Percentiles rank a stretch among this genome's conserved stretches.
Conservation (phyloP, 2,797 vertebrate species). For the Psittacula echo region DNA sequence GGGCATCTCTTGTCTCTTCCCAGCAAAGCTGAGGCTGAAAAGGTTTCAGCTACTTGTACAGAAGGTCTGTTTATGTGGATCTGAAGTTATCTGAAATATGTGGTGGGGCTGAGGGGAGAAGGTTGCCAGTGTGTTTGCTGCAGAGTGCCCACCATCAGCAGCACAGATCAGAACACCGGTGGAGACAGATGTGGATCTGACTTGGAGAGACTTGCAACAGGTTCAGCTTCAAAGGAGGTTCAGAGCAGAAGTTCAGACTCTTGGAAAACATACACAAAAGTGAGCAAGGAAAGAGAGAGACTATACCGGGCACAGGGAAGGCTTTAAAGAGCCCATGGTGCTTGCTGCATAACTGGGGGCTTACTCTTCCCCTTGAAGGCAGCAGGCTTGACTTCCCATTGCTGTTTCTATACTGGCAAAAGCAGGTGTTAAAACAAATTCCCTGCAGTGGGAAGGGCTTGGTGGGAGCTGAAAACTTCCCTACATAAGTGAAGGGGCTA, state of each 20-base stretch:
- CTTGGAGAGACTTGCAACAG: neutral
- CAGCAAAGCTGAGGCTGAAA: neutral
- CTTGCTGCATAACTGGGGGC: neutral
- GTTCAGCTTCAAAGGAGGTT: neutral
- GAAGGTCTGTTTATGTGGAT: neutral
- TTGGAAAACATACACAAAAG: neutral
- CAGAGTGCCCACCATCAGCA: neutral
- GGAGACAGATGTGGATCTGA: neutral
- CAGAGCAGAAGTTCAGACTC: neutral
- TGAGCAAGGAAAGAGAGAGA: neutral
- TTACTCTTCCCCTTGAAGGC: neutral
- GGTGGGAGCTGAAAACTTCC: neutral
- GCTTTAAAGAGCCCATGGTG: neutral
- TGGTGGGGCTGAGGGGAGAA: neutral
- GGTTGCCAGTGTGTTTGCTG: neutral
- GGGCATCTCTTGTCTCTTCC: slow-evolving; percentile 35
- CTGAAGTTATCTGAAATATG: neutral
- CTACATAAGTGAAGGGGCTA: neutral
- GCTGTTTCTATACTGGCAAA: neutral
- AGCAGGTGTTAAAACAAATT: neutral
- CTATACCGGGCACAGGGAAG: neutral
- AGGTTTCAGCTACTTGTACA: neutral
- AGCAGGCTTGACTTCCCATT: neutral
- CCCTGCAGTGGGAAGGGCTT: neutral
- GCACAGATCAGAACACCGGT: rapidly evolving